A percentile compares a stretch with the other conserved stretches of the same genome.
Conservation (phyloP, 2,797 vertebrate species). For the Sibirionetta formosa region DNA sequence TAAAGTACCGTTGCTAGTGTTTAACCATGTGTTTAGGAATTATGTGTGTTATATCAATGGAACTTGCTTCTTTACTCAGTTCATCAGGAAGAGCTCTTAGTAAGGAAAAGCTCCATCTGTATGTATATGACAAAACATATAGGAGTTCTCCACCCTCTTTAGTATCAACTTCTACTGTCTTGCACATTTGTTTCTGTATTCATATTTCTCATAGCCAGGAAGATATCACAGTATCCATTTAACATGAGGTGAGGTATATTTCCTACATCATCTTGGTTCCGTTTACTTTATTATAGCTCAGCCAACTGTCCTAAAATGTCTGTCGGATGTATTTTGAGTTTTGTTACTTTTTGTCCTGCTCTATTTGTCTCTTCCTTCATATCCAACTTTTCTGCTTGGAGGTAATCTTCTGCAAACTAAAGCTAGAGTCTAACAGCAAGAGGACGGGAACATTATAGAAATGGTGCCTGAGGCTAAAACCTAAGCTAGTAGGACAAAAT, state of each 20-base stretch:
- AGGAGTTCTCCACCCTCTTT: neutral
- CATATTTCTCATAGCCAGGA: neutral
- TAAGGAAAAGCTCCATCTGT: neutral
- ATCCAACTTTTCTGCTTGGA: neutral
- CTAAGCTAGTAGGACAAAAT: neutral
- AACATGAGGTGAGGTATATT: neutral
- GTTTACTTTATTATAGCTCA: neutral
- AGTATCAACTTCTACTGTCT: neutral
- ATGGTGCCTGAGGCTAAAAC: neutral
- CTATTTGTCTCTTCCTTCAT: neutral
- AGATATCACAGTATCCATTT: neutral
- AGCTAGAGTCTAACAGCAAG: neutral
- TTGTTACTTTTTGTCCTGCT: neutral
- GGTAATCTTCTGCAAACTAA: neutral
- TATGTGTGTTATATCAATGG: accelerated
- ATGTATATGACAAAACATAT: too few species aligned
- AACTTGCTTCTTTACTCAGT: neutral
- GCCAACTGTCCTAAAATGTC: neutral
- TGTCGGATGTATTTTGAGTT: neutral
- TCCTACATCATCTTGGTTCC: neutral
- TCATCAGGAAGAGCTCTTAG: neutral
- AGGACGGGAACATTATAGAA: neutral
- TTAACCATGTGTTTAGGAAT: neutral
- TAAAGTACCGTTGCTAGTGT: neutral
- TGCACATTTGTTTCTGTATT: neutral